Conservation (phyloP, 2,113 vertebrate species). For the Albula goreensis region DNA sequence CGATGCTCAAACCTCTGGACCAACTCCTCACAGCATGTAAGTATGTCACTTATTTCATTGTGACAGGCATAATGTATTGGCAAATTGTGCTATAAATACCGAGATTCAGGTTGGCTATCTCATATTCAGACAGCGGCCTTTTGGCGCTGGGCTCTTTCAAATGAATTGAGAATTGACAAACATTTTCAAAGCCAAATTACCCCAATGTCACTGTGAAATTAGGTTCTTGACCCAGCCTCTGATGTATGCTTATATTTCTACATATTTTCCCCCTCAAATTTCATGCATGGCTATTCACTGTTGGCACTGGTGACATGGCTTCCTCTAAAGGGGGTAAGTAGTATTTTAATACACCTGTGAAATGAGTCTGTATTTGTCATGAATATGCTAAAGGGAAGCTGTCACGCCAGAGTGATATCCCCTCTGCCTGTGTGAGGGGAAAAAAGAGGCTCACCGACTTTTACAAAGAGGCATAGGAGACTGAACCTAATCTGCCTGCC, state of each 20-base stretch:
- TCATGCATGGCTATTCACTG: constrained; percentile 88
- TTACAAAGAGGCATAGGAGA: constrained; percentile 54
- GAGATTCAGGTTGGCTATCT: constrained; percentile 93
- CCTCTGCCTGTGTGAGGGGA: constrained; percentile 49
- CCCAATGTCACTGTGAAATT: constrained; percentile 98
- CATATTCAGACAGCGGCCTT: constrained; percentile 80
- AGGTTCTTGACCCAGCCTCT: constrained; percentile 98
- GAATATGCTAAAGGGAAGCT: constrained; percentile 95
- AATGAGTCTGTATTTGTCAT: constrained; percentile 87
- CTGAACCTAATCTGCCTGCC: constrained; percentile 65
- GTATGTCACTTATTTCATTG: constrained; percentile 99
- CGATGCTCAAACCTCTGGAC: constrained; percentile 88
- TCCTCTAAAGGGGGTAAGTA: constrained; percentile 87
- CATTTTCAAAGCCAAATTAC: constrained; percentile 98
- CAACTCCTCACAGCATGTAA: constrained; percentile 87
- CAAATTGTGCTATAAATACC: constrained; percentile 99
- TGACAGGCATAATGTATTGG: constrained; percentile 99
- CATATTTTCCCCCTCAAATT: constrained; percentile 94
- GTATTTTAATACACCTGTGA: constrained; percentile 96
- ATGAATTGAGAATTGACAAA: constrained; percentile 98
- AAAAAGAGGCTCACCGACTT: constrained; percentile 52
- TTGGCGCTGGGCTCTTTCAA: constrained; percentile 84
- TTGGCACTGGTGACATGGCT: constrained; percentile 81
- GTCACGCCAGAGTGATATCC: constrained; percentile 87
- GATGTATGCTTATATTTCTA: constrained; percentile 98